Base-by-base conservation (phyloP, 2,797 vertebrate genomes). In the Galagoides demidoff region DNA sequence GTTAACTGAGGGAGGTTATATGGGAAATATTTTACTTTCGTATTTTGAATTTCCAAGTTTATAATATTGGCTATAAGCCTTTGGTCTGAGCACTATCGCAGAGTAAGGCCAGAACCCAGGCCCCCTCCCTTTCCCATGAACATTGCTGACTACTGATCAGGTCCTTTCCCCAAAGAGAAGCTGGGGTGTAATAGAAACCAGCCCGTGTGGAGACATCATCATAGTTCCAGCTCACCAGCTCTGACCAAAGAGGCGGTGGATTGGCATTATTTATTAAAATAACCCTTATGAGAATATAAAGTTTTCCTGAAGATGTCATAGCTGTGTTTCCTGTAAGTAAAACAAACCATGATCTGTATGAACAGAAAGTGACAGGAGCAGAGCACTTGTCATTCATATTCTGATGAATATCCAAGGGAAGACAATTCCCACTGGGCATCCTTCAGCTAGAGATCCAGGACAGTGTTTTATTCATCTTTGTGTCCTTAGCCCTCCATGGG, bases 391-490 rank as follows among this genome's bases (percentile, higher is more conserved):
- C 52, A 0, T 57, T 59, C 1, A 39, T 66, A 76, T 52, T 29
- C 77, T 94, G 61, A 55, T 55, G 52, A 6, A 63, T 37, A n/a
- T 27, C 71, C 0, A n/a, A 20, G 5, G 45, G 17, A 79, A 19
- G 29, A 83, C 5, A 49, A 12, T 13, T 9, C 55, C 73, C 2
- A 0, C 10, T 3, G 3, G 52, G 77, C 10, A 1, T 37, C 29
- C 27, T 0, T 34, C 20, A 27, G 37, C 27, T 76, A 16, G 39
- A 82, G 74, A 39, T 45, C n/a, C 17, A 39, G 55, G 20, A 7
- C 25, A 1, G 0, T n/a, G 45, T 31, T 14, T 78, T 55, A 0
- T 27, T n/a, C 14, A 0, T 43, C 37, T 63, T 7, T 59, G 45
- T 66, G 45, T 34, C 39, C 49, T 57, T 2, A 12, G 19, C 71